These are phyloP conservation scores for Galeopterus variegatus DNA, from an alignment of 2,113 vertebrate species.

Conservation along the genomic window DNA sequence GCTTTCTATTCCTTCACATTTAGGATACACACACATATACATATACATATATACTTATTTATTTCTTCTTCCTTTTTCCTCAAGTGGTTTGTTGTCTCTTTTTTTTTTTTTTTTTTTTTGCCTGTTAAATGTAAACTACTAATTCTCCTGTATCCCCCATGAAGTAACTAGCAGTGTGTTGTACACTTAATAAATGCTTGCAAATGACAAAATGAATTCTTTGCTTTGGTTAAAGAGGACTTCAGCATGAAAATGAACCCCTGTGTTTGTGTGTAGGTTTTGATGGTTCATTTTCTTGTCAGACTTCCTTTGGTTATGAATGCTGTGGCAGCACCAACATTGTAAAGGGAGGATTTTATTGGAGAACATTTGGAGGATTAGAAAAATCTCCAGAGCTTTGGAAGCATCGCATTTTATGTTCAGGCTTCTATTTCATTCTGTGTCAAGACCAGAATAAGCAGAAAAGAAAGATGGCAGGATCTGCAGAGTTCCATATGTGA, in stretches of 20 bases:
- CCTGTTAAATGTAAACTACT: slow-evolving; percentile 70
- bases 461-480: slow-evolving; percentile 71
- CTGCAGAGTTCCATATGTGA: slow-evolving; percentile 59
- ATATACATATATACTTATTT: background rate
- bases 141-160: slow-evolving; percentile 57
- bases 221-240: slow-evolving; percentile 75
- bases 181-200: slow-evolving; percentile 76
- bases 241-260: slow-evolving; percentile 72
- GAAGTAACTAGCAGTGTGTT: slow-evolving; percentile 68
- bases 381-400: slow-evolving; percentile 73
- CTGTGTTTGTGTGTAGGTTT: slow-evolving; percentile 68
- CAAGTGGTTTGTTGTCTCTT: background rate
- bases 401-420: slow-evolving; percentile 76
- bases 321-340: slow-evolving; percentile 66
- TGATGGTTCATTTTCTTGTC: slow-evolving; percentile 80
- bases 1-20: slow-evolving; percentile 1
- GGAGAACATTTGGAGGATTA: slow-evolving; percentile 71
- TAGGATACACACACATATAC: background rate
- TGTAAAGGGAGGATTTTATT: slow-evolving; percentile 72
- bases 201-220: slow-evolving; percentile 80
- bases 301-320: slow-evolving; percentile 67
- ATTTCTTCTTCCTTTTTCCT: background rate
- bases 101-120: slow-evolving; percentile 2
- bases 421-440: slow-evolving; percentile 78
- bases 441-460: slow-evolving; percentile 77